Evolutionary conservation across 1,140 invertebrate genomes (phyloP).

Genomic region (Brachionus calyciflorus): DNA sequence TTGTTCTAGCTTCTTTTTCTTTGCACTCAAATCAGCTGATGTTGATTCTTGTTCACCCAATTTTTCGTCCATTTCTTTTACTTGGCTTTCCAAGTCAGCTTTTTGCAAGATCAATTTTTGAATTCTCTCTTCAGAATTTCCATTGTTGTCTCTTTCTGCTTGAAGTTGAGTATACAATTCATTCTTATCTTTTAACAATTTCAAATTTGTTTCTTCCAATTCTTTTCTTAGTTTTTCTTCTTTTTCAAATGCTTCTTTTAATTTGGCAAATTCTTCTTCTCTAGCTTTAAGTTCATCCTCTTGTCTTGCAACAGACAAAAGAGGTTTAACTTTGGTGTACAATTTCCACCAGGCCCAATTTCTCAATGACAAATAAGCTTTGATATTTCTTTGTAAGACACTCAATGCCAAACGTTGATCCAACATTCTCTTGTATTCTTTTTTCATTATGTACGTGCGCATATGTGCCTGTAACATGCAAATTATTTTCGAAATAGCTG

Average conservation of each 20-base stretch:
- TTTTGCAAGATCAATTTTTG: conserved; percentile 91
- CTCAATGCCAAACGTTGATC: conserved; percentile 95
- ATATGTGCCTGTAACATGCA: conserved; percentile 96
- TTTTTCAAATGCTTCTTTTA: conserved; percentile 85
- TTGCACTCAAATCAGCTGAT: conserved; percentile 81
- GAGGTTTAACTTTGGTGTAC: conserved; percentile 95
- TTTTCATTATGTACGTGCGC: conserved; percentile 76
- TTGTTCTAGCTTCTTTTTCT: conserved; percentile 92
- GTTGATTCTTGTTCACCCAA: conserved; percentile 91
- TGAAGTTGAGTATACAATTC: conserved; percentile 80
- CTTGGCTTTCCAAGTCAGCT: conserved; percentile 88
- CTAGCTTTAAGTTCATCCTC: conserved; percentile 98
- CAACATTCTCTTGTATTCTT: conserved; percentile 93
- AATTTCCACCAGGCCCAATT: conserved; percentile 99
- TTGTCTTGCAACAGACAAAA: conserved; percentile 93
- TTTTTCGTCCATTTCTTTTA: conserved; percentile 92
- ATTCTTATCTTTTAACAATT: conserved; percentile 79
- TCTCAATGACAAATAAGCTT: conserved; percentile 93
- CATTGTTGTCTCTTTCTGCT: conserved; percentile 71
- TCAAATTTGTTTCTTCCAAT: conserved; percentile 84
- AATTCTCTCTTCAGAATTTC: conserved; percentile 85
- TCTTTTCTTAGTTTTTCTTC: conserved; percentile 95
- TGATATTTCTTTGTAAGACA: conserved; percentile 96
- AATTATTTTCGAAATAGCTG: conserved; percentile 93
- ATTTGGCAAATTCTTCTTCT: conserved; percentile 89